Base-by-base conservation (phyloP, 2,888 invertebrate species). In the Lamellibrachia columna region DNA sequence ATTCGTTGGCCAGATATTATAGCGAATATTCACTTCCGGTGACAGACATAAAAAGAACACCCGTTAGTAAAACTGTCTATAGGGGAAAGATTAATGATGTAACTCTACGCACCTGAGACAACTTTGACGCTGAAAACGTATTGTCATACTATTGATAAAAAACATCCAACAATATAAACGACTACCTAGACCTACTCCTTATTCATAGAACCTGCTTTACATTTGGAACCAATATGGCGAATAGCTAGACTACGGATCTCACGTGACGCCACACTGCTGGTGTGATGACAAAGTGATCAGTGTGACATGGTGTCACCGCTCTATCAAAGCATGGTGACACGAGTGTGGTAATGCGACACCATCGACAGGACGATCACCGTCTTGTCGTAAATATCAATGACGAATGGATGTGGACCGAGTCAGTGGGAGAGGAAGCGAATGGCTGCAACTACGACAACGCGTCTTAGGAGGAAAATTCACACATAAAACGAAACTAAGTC, bases 301-400 rank as follows among this genome's bases (percentile, higher is more conserved):
- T 58, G 75, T 75, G 75, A 75, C 75, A 2, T 22, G n/a, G 9
- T 55, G 75, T 75, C 75, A 75, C 22, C 75, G 2, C 6, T 11
- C 75, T 11, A 75, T 75, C 75, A 75, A 75, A 75, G 75, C 75
- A 75, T 22, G 75, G 75, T 75, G 75, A 75, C 75, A 75, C 75
- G 22, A 75, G 22, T 15, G 75, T 75, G 22, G 75, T 75, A 75
- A 75, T 75, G 6, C 75, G n/a, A 11, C n/a, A 15, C 75, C 75
- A 6, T 22, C 58, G 15, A 75, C 75, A 6, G n/a, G 75, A 75
- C 75, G 75, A 22, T 75, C 6, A 6, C 6, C n/a, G 22, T 75
- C 75, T n/a, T 75, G 22, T 75, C 75, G 75, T 75, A 75, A 75
- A 75, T n/a, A 75, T 22, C 3, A 15, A n/a, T 75, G 75, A 75